Evolutionary conservation across 2,797 vertebrate genomes (phyloP).

Genomic region (Phrynocephalus vlangalii): DNA sequence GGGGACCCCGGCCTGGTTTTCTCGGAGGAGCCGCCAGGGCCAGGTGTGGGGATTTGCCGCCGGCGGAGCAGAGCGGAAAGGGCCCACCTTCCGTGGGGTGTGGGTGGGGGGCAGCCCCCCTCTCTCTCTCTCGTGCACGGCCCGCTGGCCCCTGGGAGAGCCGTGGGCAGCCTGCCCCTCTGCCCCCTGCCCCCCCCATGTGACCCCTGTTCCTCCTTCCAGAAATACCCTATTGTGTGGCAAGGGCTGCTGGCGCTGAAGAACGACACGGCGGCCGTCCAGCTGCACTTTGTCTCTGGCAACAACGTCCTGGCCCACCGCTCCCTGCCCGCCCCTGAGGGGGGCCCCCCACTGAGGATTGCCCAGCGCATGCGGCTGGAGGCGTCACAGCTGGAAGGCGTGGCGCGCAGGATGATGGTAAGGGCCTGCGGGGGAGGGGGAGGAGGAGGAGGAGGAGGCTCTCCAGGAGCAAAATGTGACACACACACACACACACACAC

Average conservation of each 20-base stretch:
- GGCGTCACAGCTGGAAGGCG: slow-evolving; percentile 93
- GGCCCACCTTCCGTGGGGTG: too few relatives aligned
- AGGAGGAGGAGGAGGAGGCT: too few relatives aligned
- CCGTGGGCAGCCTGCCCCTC: too few relatives aligned
- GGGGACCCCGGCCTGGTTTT: too few relatives aligned
- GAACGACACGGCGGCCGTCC: slow-evolving; percentile 96
- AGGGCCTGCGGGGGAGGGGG: slow-evolving; percentile 24
- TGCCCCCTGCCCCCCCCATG: neutral
- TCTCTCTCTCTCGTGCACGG: too few relatives aligned
- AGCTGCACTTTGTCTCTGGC: slow-evolving; percentile 97
- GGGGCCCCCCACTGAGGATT: slow-evolving; percentile 92
- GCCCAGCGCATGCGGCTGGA: slow-evolving; percentile 98
- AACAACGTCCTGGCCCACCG: slow-evolving; percentile 95
- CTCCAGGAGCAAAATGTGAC: too few relatives aligned
- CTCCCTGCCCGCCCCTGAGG: slow-evolving; percentile 93
- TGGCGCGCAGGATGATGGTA: slow-evolving; percentile 96
- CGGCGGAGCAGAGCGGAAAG: too few relatives aligned
- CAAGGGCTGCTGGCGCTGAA: slow-evolving; percentile 97
- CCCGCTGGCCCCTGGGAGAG: too few relatives aligned
- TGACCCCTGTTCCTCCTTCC: slow-evolving; percentile 30
- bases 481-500: too few relatives aligned
- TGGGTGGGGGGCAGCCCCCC: too few relatives aligned
- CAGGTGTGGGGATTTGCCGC: too few relatives aligned
- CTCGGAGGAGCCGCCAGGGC: too few relatives aligned
- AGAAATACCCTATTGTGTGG: slow-evolving; percentile 99